Conservation (phyloP, 2,113 vertebrate species). For the Aphelocoma coerulescens region DNA sequence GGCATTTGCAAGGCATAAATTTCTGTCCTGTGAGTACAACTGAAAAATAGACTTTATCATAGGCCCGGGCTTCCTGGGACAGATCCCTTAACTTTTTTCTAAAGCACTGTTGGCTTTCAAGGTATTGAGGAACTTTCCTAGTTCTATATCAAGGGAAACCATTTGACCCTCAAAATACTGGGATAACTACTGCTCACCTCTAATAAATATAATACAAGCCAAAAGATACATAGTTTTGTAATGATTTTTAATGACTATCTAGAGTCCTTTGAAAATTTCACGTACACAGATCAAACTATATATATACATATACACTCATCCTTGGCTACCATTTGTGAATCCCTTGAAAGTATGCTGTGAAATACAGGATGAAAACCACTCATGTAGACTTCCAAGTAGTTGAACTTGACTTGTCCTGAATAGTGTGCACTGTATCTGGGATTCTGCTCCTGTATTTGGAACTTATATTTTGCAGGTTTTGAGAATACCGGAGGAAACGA, state of each 20-base stretch:
- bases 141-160: background rate
- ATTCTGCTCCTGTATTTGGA: background rate
- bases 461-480: background rate
- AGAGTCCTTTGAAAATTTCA: background rate
- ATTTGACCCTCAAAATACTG: background rate
- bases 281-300: background rate
- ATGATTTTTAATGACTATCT: background rate
- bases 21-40: background rate
- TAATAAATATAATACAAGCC: background rate
- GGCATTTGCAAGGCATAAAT: background rate
- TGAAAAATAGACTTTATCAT: background rate
- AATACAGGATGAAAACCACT: background rate
- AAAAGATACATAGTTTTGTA: background rate
- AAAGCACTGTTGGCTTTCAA: background rate
- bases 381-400: background rate
- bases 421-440: background rate
- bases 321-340: background rate
- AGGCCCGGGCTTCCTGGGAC: background rate
- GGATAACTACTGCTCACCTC: background rate
- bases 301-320: accelerated
- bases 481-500: background rate
- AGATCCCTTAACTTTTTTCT: background rate
- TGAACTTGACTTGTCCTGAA: background rate
- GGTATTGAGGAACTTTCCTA: background rate
- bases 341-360: background rate